Base-by-base conservation (phyloP, 2,888 invertebrate species). In the Sphaerophoria taeniata region DNA sequence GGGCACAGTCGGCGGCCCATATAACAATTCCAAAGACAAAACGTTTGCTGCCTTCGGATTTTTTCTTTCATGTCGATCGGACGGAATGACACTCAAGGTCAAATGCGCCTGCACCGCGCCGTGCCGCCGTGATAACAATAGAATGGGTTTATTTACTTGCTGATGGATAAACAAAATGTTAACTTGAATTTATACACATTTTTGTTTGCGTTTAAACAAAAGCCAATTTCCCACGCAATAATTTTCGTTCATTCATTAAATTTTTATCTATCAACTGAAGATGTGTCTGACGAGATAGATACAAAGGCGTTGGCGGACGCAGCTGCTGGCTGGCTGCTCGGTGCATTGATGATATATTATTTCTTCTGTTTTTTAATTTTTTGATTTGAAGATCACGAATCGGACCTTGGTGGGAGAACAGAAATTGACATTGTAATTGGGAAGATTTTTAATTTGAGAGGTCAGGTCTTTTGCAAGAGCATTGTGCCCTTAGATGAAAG, bases 111-210 rank as follows among this genome's bases (percentile, higher is more conserved):
- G n/a, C n/a, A n/a, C n/a, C n/a, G n/a, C n/a, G n/a, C n/a, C n/a
- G n/a, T n/a, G n/a, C n/a, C n/a, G n/a, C n/a, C 11, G 16, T 33
- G 49, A 34, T 34, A 45, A 83, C 82, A 78, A 83, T 83, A 63
- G 56, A 55, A 51, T 63, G 78, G 34, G 36, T 55, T 63, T 63
- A 51, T 82, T 60, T 72, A 47, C 67, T 53, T 72, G 16, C 34
- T 24, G 24, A 24, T 53, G 45, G 72, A 63, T 61, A 60, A 72
- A 69, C 55, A 77, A 72, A 61, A 61, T 49, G 60, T 72, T 67
- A 73, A 43, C 1, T 34, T 45, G 60, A 47, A 49, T 34, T 77
- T 61, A 49, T 56, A 51, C 9, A 7, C 9, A 11, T 43, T 43
- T 43, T 43, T 43, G 9, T 43, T 9, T 43, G 43, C 4, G 11